A percentile compares a stretch with the other conserved stretches of the same genome.
These are phyloP conservation scores for Oasisia sp. DNA, from an alignment of 2,888 invertebrate species.

Conservation along the genomic window DNA sequence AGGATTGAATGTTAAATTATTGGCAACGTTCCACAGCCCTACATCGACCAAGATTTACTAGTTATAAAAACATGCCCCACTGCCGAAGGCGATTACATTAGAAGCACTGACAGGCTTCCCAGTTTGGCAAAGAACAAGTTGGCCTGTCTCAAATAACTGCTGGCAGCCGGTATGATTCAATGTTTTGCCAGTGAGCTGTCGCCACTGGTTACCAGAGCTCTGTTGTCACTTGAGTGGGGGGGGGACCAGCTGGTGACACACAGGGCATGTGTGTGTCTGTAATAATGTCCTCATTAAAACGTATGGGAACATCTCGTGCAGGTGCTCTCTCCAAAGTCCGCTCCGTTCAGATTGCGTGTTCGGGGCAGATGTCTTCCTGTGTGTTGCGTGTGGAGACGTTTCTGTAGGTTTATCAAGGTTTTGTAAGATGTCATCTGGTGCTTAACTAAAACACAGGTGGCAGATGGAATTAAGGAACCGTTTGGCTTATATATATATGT, in stretches of 20 bases:
- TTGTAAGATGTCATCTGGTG: no score
- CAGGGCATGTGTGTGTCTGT: neutral
- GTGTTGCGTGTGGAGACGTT: neutral
- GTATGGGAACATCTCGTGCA: neutral
- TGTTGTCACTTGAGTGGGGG: neutral
- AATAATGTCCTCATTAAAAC: neutral
- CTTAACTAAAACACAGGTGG: no score
- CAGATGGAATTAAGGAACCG: no score
- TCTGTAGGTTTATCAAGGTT: no score
- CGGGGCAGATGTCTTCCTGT: neutral
- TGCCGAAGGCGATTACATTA: neutral
- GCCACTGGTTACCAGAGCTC: neutral
- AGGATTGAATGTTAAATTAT: neutral
- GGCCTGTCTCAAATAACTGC: neutral
- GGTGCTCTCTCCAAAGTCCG: neutral
- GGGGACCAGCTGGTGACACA: neutral
- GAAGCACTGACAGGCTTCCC: neutral
- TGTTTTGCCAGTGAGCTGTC: neutral
- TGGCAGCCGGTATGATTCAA: neutral
- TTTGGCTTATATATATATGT: no score
- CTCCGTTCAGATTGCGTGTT: neutral
- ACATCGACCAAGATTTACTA: neutral
- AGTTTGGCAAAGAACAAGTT: neutral
- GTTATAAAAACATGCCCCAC: neutral
- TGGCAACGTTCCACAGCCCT: neutral